Evolutionary conservation across 2,113 vertebrate species (phyloP).

Genomic region (Pangasianodon hypophthalmus): DNA sequence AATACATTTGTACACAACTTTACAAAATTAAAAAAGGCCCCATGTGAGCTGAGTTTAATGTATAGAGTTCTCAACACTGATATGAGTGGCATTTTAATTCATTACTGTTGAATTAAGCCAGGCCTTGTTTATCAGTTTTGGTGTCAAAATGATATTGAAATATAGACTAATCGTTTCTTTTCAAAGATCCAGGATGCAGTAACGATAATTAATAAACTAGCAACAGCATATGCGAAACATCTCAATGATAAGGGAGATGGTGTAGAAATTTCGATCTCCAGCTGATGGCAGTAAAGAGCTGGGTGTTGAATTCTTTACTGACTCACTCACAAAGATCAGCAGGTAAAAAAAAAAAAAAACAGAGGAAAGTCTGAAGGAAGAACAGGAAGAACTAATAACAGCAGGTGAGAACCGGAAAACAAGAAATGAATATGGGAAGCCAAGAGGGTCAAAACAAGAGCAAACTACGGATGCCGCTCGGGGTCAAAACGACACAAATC

Average conservation of each 20-base stretch:
- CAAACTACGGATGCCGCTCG: neutral
- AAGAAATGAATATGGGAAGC: neutral
- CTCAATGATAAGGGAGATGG: neutral
- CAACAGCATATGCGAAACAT: too few relatives aligned
- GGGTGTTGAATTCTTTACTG: neutral
- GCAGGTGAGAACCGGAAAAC: neutral
- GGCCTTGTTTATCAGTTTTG: neutral
- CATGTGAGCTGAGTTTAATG: too few relatives aligned
- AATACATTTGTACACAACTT: too few relatives aligned
- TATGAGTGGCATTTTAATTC: too few relatives aligned
- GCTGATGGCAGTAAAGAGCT: neutral
- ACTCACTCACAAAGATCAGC: neutral
- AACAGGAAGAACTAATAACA: neutral
- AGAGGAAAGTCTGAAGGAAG: neutral
- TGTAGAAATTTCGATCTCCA: neutral
- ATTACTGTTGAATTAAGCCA: too few relatives aligned
- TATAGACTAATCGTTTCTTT: neutral
- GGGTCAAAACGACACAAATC: constrained; percentile 18
- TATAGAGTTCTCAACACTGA: too few relatives aligned
- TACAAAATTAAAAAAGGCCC: too few relatives aligned
- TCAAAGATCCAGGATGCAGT: neutral
- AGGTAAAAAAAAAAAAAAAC: neutral
- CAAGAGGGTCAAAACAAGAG: neutral
- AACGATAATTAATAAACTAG: neutral
- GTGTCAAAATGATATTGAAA: neutral